phyloP scores from a whole-genome alignment of 2,113 vertebrate genomes.

The human (Homo sapiens) region DNA sequence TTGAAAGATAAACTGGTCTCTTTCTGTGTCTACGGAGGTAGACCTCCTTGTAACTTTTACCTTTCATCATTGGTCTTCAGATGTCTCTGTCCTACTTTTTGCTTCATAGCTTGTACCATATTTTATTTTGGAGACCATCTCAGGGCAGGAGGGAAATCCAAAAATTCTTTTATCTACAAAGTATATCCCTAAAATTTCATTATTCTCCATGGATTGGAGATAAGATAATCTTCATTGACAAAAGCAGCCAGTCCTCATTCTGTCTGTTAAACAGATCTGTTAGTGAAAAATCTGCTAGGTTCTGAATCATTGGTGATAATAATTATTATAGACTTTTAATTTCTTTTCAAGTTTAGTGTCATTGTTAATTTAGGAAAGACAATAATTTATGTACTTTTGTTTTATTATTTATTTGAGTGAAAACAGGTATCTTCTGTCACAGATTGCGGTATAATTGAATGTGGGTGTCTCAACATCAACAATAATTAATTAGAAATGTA shows the following conservation, averaged over 20 bases:
- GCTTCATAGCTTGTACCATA: background rate
- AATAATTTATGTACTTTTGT: conserved; percentile 63
- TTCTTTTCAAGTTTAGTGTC: conserved; percentile 59
- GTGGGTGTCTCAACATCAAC: conserved; percentile 66
- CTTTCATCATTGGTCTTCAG: background rate
- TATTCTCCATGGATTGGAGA: background rate
- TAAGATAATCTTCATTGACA: background rate
- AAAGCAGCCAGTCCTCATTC: background rate
- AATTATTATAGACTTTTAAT: background rate
- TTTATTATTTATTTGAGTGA: conserved; percentile 78
- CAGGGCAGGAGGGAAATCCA: background rate
- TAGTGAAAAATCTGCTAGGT: background rate
- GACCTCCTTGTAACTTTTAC: background rate
- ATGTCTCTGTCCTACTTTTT: background rate
- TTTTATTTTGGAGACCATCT: background rate
- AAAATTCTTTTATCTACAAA: background rate
- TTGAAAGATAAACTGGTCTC: background rate
- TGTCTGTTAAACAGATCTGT: background rate
- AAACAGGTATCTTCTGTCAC: conserved; percentile 70
- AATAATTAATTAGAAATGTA: conserved; percentile 83
- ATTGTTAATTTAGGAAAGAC: conserved; percentile 65
- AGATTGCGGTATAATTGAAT: conserved; percentile 56
- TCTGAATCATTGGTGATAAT: background rate
- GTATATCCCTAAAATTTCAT: background rate
- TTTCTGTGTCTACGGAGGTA: background rate